phyloP scores from a whole-genome alignment of 1,140 invertebrate species.

The Trichomalopsis sarcophagae region DNA sequence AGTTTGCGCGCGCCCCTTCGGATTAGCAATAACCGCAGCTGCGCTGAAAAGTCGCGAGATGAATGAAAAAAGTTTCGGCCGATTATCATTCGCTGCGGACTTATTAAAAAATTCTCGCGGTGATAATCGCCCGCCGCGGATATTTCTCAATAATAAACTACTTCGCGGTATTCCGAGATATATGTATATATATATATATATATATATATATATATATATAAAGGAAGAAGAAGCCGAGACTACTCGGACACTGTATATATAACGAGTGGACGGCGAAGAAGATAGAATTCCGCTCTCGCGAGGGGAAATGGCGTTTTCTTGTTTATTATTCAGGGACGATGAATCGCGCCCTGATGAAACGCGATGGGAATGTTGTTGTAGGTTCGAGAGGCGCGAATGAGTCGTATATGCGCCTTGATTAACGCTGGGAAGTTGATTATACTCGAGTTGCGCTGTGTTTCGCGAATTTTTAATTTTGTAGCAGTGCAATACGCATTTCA shows the following conservation, averaged over 20 bases:
- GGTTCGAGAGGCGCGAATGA: not conserved
- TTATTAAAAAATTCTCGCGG: constrained; percentile 30
- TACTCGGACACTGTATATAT: not conserved
- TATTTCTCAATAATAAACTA: not conserved
- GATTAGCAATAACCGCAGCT: not conserved
- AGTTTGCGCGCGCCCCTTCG: not conserved
- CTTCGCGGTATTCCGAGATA: too few relatives aligned
- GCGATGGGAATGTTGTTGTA: constrained; percentile 12
- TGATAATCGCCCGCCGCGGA: not conserved
- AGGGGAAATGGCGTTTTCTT: constrained; percentile 2
- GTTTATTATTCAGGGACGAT: not conserved
- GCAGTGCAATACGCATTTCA: too few relatives aligned
- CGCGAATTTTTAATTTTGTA: too few relatives aligned
- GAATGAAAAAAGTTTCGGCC: constrained; percentile 14
- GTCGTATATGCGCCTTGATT: not conserved
- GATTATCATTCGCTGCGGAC: not conserved
- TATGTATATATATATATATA: too few relatives aligned
- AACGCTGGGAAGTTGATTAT: not conserved
- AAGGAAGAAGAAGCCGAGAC: too few relatives aligned
- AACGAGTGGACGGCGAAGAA: not conserved
- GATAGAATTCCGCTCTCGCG: not conserved
- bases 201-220: too few relatives aligned
- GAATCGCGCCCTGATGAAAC: not conserved
- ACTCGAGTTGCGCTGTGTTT: not conserved
- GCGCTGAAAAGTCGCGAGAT: not conserved